A percentile compares a stretch with the other conserved stretches of the same genome.
Conservation (phyloP, 2,113 vertebrate genomes). For the Boleophthalmus pectinirostris region DNA sequence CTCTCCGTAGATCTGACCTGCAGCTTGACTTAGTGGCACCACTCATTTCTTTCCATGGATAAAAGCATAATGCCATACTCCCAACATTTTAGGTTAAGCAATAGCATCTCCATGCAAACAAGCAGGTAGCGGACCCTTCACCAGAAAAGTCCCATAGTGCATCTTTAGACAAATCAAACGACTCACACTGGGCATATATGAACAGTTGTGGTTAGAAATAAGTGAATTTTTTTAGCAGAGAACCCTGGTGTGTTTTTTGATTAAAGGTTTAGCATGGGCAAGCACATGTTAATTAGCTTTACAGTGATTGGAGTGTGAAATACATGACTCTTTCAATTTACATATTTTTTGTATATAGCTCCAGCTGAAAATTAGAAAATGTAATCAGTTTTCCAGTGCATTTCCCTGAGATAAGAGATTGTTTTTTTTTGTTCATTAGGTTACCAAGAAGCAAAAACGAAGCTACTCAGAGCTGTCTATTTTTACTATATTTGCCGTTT, state of each 20-base stretch:
- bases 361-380: neutral
- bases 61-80: too few species aligned
- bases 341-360: neutral
- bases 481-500: too few species aligned
- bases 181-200: too few species aligned
- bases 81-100: too few species aligned
- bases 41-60: too few species aligned
- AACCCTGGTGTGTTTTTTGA: neutral
- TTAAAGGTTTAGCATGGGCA: neutral
- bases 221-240: neutral
- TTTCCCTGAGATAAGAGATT: neutral
- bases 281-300: neutral
- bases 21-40: too few species aligned
- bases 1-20: too few species aligned
- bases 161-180: too few species aligned
- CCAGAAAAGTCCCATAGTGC: too few species aligned
- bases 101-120: too few species aligned
- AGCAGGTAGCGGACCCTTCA: too few species aligned
- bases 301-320: neutral
- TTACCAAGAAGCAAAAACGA: neutral
- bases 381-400: neutral
- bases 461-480: neutral
- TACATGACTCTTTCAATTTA: neutral
- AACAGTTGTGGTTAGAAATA: neutral
- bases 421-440: neutral